Evolutionary conservation across 2,888 invertebrate genomes (phyloP), one percentile per base, ranked within the genome.

Genomic region (Drosophila peninsularis): DNA sequence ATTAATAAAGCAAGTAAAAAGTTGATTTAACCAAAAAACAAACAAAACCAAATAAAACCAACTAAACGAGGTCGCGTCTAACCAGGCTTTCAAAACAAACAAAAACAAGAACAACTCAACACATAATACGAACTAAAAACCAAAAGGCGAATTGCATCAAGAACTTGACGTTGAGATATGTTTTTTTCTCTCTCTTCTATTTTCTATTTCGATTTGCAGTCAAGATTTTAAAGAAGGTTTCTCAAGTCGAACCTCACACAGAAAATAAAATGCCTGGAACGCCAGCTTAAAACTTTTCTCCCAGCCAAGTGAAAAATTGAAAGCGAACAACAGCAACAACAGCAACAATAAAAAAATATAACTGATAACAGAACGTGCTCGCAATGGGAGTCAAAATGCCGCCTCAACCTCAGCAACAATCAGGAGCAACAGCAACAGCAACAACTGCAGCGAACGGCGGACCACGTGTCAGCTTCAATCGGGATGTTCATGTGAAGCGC

Each of bases 401-500:
- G 39, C 55, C 70, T 9, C 76, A 76, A 55, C 71, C 65, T 52
- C 78, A 73, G 50, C 70, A 64, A 27, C 21, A 53, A 27, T 30
- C 11, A 17, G 45, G 45, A 17, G 56, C 67, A 71, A 30, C 72
- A 50, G 54, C 75, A 68, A 9, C 64, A 63, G 7, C 81, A 66
- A 11, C 72, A 52, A 7, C 75, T 50, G 11, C 84, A 42, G 37
- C 82, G 60, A 92, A 92, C 93, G 95, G 95, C 93, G 95, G 95
- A 93, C 96, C 94, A 81, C 94, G 95, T 90, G 97, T 97, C 90
- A 97, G 97, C 92, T 97, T 97, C 94, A 97, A 97, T 94, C 94
- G 96, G 93, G 97, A 97, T 94, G 97, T 97, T 90, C 96, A 96
- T 94, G 96, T 97, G 92, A 97, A 97, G 93, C 94, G 97, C 94